phyloP scores from a whole-genome alignment of 1,140 invertebrate genomes.

The Drosophila ficusphila region DNA sequence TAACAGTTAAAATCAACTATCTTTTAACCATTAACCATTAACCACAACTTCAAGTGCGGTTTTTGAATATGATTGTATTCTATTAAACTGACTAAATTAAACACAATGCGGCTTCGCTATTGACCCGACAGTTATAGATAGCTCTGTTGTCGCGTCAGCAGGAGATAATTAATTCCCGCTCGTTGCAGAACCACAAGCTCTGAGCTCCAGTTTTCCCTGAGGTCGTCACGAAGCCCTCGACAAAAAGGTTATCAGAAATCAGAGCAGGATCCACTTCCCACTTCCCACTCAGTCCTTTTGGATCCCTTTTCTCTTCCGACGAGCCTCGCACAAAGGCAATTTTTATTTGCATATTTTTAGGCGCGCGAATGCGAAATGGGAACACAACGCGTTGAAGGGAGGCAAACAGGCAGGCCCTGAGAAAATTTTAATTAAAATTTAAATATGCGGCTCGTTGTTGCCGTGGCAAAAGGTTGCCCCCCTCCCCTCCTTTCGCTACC shows the following conservation, averaged over 20 bases:
- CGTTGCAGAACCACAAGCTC: conserved; percentile 7
- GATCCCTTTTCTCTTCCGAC: background rate
- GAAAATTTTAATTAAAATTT: conserved; percentile 80
- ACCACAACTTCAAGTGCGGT: no score
- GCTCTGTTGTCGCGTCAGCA: background rate
- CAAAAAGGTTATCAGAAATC: conserved; percentile 54
- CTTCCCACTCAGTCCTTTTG: background rate
- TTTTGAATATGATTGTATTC: no score
- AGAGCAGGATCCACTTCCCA: conserved; percentile 27
- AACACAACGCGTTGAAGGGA: conserved; percentile 23
- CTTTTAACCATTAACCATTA: no score
- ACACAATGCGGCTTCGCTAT: no score
- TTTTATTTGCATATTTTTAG: conserved; percentile 78
- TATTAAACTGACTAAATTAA: no score
- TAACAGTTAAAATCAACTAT: no score
- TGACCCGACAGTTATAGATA: background rate
- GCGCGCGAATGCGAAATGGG: conserved; percentile 63
- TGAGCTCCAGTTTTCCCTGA: background rate
- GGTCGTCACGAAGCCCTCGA: conserved; percentile 14
- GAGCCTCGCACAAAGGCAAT: conserved; percentile 22
- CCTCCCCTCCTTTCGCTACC: background rate
- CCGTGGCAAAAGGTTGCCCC: conserved; percentile 45
- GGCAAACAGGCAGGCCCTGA: background rate
- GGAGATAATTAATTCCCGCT: conserved; percentile 26
- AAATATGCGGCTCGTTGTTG: conserved; percentile 71